Base-by-base conservation (phyloP, 1,140 invertebrate species). In the Formica selysi region DNA sequence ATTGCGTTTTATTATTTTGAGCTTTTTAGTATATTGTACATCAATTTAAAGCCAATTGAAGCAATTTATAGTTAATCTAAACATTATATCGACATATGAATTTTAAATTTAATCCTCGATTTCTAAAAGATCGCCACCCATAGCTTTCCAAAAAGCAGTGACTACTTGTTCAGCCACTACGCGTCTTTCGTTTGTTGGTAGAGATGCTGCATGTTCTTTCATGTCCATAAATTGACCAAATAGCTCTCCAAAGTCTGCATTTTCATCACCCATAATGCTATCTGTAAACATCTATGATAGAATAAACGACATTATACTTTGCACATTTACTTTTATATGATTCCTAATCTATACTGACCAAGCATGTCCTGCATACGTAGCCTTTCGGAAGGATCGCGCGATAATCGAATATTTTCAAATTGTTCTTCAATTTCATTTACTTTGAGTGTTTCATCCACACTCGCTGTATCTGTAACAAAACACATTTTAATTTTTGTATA, bases 101-200 rank as follows among this genome's bases (percentile, higher is more conserved):
- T 76, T 10, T 62, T 38, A 26, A 54, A 78, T 91, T 80, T 90
- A 90, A 81, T 95, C 95, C 57, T 95, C 95, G 70, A 97, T 95
- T 95, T 98, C 97, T 86, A 97, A 96, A 64, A 97, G 96, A 94
- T 97, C 96, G 59, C 97, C 97, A 48, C 97, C 97, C 88, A 98
- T 97, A 1, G 97, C 97, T 92, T 96, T 96, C 97, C 97, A 98
- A 93, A 98, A 98, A 36, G 97, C 96, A 81, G 97, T 96, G 0
- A 97, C 97, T 90, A 98, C 96, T 95, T 98, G 96, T 94, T 98
- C 97, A 22, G 97, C 97, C 94, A 96, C 97, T 79, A 95, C 95
- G 93, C 96, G 96, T 83, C 97, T 96, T 92, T 98, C 95, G 64
- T 96, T 96, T 13, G 94, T 93, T 32, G 96, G 96, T 85, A 98